Evolutionary conservation across 2,888 invertebrate species (phyloP), one percentile per base, ranked within the genome.

Genomic region (Clusia tigrina): DNA sequence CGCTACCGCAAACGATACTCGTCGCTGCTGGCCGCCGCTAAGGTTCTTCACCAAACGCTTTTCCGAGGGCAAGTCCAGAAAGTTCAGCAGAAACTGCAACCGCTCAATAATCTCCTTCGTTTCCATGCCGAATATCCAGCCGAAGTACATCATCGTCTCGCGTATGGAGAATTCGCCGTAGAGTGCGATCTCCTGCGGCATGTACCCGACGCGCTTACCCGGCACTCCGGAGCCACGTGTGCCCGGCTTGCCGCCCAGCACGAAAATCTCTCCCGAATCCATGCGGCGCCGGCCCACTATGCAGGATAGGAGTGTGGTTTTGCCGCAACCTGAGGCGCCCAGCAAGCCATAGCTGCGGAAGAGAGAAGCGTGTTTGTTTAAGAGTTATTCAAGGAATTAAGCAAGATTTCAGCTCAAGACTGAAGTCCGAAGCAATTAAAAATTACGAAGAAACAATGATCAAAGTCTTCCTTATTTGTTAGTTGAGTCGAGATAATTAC

Each of bases 251-350:
- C 94, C 93, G 0, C 96, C 96, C 58, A 97, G 88, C 38, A 96
- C 95, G 86, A 90, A 91, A 71, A 96, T 92, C 81, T 93, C 92
- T 2, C 97, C 97, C 1, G 90, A 88, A 84, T 96, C 93, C 58
- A 96, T 85, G 73, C 91, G 88, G 75, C 95, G 88, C 60, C 95
- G 87, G 2, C 97, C 96, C 22, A 97, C 94, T 76, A 96, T 93
- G 84, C 95, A 95, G 54, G 95, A 93, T 2, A 97, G 88, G 15
- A 97, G 86, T 0, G 97, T 97, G 2, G 97, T 97, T 85, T 97
- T 97, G n/a, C 96, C 96, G 82, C 97, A 97, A 32, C 97, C 97
- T 65, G 96, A 96, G 6, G 97, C 96, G 23, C 97, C 97, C 42
- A 97, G 86, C 10, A 97, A 87, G 63, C 96, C 96, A 83, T 97